Evolutionary conservation across 2,888 invertebrate species (phyloP), one percentile per base, ranked within the genome.

Genomic region (Cepaea hortensis): DNA sequence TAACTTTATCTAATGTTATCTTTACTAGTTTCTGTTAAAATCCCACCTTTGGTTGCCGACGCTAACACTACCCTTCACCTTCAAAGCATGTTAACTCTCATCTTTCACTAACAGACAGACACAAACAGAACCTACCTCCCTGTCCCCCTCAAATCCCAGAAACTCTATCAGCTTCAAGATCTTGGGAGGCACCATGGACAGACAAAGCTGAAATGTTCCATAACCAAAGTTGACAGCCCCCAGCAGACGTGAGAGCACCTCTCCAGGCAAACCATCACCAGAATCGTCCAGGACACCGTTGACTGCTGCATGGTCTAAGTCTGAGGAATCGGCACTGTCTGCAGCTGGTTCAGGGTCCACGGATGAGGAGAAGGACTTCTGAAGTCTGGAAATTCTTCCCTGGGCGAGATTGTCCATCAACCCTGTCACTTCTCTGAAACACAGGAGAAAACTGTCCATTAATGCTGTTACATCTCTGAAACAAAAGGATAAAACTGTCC

Each of bases 161-260:
- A 96, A 95, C 91, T 96, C 96, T 6, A 96, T 96, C 80, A 96
- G 91, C 50, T 96, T 96, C 65, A 94, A 88, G 84, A 94, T 91
- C 88, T 93, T 94, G 1, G 96, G 96, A 7, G 96, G 96, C 80
- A 96, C 94, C 85, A 96, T 94, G 11, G 96, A 96, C 84, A 96
- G 95, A 88, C 96, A 96, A 85, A 96, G 65, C 80, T 88, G 88
- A 91, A 96, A 96, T 70, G 96, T 94, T 20, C 96, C 96, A 90
- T 96, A 96, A 5, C 96, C 96, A 92, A 96, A 96, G 91, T 96
- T 96, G 9, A 96, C 96, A 0, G 96, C 96, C 9, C 96, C 95
- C 95, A 96, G 96, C 73, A 96, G 93, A n/a, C 96, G 65, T n/a
- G 85, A 68, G 2, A 88, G 68, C 7, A 65, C 81, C 18, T 87